Evolutionary conservation across 2,113 vertebrate genomes (phyloP), one percentile per base, ranked within the genome.

Genomic region (Lepisosteus osseus): DNA sequence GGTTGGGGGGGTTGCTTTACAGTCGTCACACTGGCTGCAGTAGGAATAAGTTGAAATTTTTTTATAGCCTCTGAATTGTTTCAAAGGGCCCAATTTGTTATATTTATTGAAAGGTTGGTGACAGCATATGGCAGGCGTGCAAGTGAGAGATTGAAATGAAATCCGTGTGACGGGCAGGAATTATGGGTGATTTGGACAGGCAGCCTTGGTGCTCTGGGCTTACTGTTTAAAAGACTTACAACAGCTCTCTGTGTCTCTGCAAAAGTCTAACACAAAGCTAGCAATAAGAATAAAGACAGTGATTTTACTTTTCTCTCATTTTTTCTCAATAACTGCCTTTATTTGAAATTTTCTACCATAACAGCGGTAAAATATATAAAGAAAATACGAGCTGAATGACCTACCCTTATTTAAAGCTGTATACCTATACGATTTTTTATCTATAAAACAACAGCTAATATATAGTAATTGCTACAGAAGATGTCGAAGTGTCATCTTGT

Each of bases 71-170:
- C 41, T 6, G 43, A 45, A 41, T 54, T 67, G n/a, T 68, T 68
- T 54, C 45, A 68, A n/a, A 55, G 3, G 7, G 51, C 7, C 3
- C 6, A 14, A 41, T 7, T 14, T 13, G 68, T 61, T 70, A 14
- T 17, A 6, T 42, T 42, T 61, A 41, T 43, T 69, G 54, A 45
- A 61, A 44, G 68, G 29, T 15, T 43, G 41, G 14, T 44, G 68
- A 55, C 56, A 61, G 56, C 7, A 65, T n/a, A 65, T 65, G 62
- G 62, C 62, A 65, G 62, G 17, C 62, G 62, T 65, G 62, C 29
- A 65, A 43, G 29, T 29, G 41, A 43, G 62, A 65, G 62, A 65
- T 65, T 65, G 62, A 65, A 65, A 43, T 65, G 62, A 43, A 65
- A 65, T 65, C 41, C 41, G 62, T 65, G 62, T 65, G 62, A 65